phyloP scores from a whole-genome alignment of 2,888 invertebrate genomes.

The Germaria angustata region DNA sequence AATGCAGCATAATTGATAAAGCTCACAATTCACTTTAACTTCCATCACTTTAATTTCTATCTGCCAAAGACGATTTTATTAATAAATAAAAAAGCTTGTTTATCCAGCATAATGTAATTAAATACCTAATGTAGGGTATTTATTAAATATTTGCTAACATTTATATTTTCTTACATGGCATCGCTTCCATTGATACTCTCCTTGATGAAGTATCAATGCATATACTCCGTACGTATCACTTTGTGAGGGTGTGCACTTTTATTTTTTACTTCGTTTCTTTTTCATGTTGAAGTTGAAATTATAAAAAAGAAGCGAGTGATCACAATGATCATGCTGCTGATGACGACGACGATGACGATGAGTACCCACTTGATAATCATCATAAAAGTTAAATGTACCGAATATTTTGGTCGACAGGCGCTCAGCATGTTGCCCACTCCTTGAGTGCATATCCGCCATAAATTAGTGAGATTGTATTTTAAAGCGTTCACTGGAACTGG shows the following conservation, averaged over 20 bases:
- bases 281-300: background rate
- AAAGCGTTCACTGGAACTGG: conserved; percentile 46
- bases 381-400: conserved; percentile 64
- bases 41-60: no score
- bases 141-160: background rate
- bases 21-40: no score
- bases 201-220: background rate
- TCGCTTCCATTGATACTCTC: conserved; percentile 43
- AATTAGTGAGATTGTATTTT: conserved; percentile 68
- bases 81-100: no score
- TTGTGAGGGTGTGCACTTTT: conserved; percentile 54
- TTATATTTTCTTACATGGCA: background rate
- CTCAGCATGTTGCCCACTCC: conserved; percentile 66
- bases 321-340: conserved; percentile 35
- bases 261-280: background rate
- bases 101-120: background rate
- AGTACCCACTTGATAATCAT: conserved; percentile 63
- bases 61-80: no score
- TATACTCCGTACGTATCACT: conserved; percentile 23
- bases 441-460: conserved; percentile 58
- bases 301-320: conserved; percentile 6
- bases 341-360: conserved; percentile 56
- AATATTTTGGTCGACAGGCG: conserved; percentile 65
- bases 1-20: no score
- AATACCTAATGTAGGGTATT: background rate